Evolutionary conservation across 2,888 invertebrate genomes (phyloP).

Genomic region (Brenthis hecate): DNA sequence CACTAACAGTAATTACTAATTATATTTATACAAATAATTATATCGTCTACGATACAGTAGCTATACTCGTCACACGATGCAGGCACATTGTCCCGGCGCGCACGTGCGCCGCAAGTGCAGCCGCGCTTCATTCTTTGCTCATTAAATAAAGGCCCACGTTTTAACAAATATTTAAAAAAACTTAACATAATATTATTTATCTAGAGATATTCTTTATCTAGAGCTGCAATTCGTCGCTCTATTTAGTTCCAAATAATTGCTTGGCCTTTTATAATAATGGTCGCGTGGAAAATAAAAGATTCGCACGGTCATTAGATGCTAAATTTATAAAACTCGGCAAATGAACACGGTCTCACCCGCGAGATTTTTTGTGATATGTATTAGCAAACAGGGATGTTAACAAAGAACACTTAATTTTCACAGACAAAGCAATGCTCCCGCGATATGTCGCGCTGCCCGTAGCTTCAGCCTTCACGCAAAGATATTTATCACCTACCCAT

Average conservation of each 20-base stretch:
- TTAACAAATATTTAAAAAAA: neutral
- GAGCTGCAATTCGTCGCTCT: neutral
- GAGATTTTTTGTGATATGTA: too few species aligned
- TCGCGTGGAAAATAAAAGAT: neutral
- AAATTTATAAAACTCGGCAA: neutral
- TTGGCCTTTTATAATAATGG: conserved; percentile 3
- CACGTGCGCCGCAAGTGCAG: conserved; percentile 1
- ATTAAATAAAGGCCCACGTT: too few species aligned
- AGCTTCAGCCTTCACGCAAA: too few species aligned
- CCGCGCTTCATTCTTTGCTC: neutral
- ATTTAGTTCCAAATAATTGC: conserved; percentile 15
- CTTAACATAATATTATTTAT: neutral
- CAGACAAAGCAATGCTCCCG: too few species aligned
- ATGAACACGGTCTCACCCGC: neutral
- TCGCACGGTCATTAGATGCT: neutral
- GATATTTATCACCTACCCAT: too few species aligned
- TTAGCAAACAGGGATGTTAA: too few species aligned
- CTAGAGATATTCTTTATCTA: neutral
- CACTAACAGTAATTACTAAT: too few species aligned
- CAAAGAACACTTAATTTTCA: too few species aligned
- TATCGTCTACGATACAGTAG: neutral
- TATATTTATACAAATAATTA: neutral
- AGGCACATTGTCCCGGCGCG: neutral
- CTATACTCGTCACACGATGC: neutral
- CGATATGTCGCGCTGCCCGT: too few species aligned